A percentile compares a stretch with the other conserved stretches of the same genome.
Evolutionary conservation across 1,140 invertebrate species (phyloP).

Genomic region (Hormaphis cornu): DNA sequence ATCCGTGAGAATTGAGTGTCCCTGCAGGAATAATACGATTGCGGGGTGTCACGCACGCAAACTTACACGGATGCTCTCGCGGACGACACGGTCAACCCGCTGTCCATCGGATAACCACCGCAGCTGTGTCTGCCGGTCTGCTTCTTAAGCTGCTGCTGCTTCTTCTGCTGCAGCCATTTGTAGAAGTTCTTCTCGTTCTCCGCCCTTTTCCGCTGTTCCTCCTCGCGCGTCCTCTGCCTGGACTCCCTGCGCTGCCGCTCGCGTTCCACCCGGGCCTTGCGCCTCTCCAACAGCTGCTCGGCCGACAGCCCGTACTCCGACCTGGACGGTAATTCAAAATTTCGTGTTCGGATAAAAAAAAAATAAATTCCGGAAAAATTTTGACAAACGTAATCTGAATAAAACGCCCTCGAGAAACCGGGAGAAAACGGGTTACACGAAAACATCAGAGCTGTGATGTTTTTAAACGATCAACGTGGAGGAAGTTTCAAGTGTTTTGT

Average conservation of each 20-base stretch:
- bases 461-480: too few species aligned
- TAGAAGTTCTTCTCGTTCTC: slow-evolving; percentile 37
- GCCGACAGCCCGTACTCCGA: slow-evolving; percentile 39
- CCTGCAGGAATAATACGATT: too few species aligned
- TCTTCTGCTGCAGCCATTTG: slow-evolving; percentile 36
- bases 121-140: slow-evolving; percentile 32
- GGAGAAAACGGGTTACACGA: too few species aligned
- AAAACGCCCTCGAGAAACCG: too few species aligned
- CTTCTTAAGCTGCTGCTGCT: slow-evolving; percentile 33
- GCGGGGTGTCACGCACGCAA: too few species aligned
- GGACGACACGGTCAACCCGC: slow-evolving; percentile 3
- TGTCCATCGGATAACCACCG: slow-evolving; percentile 18
- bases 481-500: too few species aligned
- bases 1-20: too few species aligned
- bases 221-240: slow-evolving; percentile 27
- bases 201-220: slow-evolving; percentile 34
- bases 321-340: too few species aligned
- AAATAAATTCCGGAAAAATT: too few species aligned
- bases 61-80: slow-evolving; percentile 10
- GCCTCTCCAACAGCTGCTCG: slow-evolving; percentile 37
- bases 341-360: too few species aligned
- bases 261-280: background rate
- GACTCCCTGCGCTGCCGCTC: slow-evolving; percentile 5
- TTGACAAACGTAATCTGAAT: too few species aligned
- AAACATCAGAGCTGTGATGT: too few species aligned